phyloP scores from a whole-genome alignment of 64 coral and sea anemone species.

The Actinia tenebrosa region DNA sequence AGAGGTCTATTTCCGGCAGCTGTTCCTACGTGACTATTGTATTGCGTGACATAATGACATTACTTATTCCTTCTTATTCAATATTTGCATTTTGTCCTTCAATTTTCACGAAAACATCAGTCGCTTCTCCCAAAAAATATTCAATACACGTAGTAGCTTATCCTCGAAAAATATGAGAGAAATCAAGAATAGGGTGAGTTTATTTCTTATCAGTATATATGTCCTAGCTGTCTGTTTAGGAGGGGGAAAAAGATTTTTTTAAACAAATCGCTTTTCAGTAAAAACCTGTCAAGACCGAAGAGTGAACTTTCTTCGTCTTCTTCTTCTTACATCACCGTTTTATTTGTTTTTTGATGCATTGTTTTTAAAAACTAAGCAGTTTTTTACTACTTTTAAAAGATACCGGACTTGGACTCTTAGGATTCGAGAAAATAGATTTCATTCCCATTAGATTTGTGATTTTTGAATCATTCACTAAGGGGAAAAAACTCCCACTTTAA shows the following conservation, averaged over 20 bases:
- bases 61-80: neutral
- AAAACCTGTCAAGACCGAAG: neutral
- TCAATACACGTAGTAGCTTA: neutral
- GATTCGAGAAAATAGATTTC: neutral
- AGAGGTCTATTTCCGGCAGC: neutral
- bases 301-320: neutral
- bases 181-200: constrained; percentile 2
- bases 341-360: neutral
- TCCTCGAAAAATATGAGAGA: neutral
- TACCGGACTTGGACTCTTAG: neutral
- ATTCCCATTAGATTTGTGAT: neutral
- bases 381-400: neutral
- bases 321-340: neutral
- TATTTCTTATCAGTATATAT: neutral
- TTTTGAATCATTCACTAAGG: neutral
- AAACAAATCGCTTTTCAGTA: neutral
- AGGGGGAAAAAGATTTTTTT: neutral
- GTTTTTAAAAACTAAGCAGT: neutral
- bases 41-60: neutral
- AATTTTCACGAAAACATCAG: neutral
- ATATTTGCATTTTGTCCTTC: neutral
- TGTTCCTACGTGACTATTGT: neutral
- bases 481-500: neutral
- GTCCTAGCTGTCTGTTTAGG: neutral
- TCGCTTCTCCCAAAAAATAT: neutral